A percentile compares a stretch with the other conserved stretches of the same genome.
Evolutionary conservation across 2,888 invertebrate genomes (phyloP).

Genomic region (Cephalotes varians): DNA sequence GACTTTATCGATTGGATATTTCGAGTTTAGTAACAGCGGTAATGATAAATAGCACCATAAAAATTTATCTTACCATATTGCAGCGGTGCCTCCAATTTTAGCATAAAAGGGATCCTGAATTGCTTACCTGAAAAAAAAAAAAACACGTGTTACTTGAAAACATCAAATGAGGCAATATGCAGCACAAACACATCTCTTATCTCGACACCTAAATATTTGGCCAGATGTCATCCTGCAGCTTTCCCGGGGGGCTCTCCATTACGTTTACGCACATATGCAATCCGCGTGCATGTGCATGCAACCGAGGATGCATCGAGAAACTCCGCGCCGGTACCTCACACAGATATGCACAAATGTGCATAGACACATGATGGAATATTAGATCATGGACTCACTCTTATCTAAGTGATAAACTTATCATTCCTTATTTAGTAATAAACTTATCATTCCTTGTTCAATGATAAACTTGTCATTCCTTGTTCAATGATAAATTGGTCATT

Average conservation of each 20-base stretch:
- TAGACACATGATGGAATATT: constrained; percentile 74
- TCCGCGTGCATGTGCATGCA: constrained; percentile 48
- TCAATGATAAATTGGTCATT: not conserved
- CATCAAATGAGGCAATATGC: constrained; percentile 37
- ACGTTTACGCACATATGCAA: constrained; percentile 52
- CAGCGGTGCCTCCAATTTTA: constrained; percentile 36
- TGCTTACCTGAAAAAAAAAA: constrained; percentile 79
- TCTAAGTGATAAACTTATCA: not conserved
- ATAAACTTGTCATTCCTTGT: not conserved
- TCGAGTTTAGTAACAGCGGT: not conserved
- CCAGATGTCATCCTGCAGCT: constrained; percentile 72
- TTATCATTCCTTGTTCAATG: not conserved
- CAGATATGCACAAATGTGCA: not conserved
- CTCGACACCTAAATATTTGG: constrained; percentile 79
- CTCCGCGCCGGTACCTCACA: not conserved
- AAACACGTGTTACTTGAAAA: constrained; percentile 60
- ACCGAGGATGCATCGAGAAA: constrained; percentile 29
- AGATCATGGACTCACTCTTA: constrained; percentile 16
- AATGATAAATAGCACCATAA: constrained; percentile 6
- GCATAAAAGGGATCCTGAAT: constrained; percentile 30
- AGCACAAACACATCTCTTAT: constrained; percentile 72
- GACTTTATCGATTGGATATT: not conserved
- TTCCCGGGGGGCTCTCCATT: constrained; percentile 48
- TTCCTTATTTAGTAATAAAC: not conserved
- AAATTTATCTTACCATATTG: constrained; percentile 56